Percentiles rank a stretch among this genome's conserved stretches.
phyloP scores from a whole-genome alignment of 1,140 invertebrate species.

The Atta cephalotes region DNA sequence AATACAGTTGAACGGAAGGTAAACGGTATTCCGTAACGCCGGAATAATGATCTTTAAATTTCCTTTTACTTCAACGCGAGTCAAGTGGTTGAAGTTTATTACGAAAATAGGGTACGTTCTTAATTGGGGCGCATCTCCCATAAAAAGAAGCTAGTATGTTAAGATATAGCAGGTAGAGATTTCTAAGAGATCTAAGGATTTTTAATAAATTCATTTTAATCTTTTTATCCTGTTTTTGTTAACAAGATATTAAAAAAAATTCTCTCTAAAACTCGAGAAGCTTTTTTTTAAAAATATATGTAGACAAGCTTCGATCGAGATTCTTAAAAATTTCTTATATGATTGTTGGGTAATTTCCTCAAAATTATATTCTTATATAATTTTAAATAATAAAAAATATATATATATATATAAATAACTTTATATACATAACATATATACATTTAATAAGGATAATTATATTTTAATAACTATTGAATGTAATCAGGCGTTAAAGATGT shows the following conservation, averaged over 20 bases:
- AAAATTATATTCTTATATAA: not conserved
- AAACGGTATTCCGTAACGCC: constrained; percentile 8
- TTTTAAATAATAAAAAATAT: not conserved
- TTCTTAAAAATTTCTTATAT: not conserved
- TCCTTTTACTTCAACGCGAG: not conserved
- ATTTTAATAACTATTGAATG: not conserved
- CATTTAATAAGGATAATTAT: not conserved
- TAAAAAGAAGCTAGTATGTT: not conserved
- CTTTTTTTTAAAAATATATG: not conserved
- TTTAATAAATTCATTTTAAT: not conserved
- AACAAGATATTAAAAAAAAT: not conserved
- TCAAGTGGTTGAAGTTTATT: not conserved
- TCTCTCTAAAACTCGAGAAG: not conserved
- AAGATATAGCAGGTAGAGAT: not conserved
- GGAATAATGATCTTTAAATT: not conserved
- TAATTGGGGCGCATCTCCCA: not conserved
- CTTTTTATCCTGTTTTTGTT: not conserved
- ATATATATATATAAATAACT: not conserved
- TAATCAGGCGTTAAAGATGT: constrained; percentile 4
- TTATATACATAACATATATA: not conserved
- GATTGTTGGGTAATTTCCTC: not conserved
- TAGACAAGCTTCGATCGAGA: not conserved
- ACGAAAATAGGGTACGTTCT: not conserved
- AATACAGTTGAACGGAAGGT: constrained; percentile 17
- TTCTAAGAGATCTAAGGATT: not conserved